Evolutionary conservation across 1,140 invertebrate genomes (phyloP).

Genomic region (Pseudomyrmex dendroicus): DNA sequence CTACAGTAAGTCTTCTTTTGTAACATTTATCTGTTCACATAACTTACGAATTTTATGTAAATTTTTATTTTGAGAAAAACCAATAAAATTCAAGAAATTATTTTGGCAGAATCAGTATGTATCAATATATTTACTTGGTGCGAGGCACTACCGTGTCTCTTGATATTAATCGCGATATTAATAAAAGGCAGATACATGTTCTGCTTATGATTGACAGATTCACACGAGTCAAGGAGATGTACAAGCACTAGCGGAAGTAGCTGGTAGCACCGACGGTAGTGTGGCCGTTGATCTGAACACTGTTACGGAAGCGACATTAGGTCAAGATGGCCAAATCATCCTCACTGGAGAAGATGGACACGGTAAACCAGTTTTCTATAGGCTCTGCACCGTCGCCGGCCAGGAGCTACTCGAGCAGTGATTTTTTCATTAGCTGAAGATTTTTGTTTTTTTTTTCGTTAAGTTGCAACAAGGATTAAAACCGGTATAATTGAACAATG

Average conservation of each 20-base stretch:
- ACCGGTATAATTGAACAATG: constrained; percentile 12
- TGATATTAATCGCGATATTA: too few species aligned
- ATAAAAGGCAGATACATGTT: not conserved
- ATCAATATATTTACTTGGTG: too few species aligned
- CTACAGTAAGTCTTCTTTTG: constrained; percentile 88
- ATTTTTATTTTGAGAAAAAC: too few species aligned
- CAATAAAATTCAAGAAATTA: too few species aligned
- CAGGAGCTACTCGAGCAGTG: constrained; percentile 85
- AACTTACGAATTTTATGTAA: not conserved
- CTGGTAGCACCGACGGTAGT: constrained; percentile 87
- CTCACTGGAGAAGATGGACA: constrained; percentile 97
- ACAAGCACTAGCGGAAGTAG: constrained; percentile 91
- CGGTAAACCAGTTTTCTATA: constrained; percentile 89
- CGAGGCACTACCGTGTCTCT: too few species aligned
- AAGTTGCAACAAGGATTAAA: constrained; percentile 78
- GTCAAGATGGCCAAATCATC: constrained; percentile 97
- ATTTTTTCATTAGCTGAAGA: constrained; percentile 77
- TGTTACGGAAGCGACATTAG: constrained; percentile 93
- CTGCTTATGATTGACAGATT: constrained; percentile 85
- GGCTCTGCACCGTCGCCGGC: constrained; percentile 85
- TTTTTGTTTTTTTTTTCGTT: constrained; percentile 82
- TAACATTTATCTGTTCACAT: not conserved
- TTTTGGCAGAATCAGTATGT: too few species aligned
- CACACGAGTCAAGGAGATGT: constrained; percentile 92
- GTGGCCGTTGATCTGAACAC: constrained; percentile 94